Evolutionary conservation across 2,888 invertebrate genomes (phyloP), one percentile per base, ranked within the genome.

Genomic region (Drosophila colorata): DNA sequence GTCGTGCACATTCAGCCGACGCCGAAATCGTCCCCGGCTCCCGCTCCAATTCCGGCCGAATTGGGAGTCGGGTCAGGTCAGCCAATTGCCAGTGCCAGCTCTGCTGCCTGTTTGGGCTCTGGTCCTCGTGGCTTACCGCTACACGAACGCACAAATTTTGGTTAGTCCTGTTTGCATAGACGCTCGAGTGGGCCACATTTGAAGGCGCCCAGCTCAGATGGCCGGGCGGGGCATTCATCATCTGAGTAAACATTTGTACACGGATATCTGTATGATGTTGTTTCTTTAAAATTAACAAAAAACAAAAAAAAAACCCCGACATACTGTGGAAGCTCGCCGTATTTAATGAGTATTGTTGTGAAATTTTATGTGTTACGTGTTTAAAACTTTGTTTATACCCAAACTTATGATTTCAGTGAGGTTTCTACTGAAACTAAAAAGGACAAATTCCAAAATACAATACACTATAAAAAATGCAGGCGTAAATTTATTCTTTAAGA

Each of bases 231-330:
- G 25, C 52, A 55, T 48, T 68, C 70, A 66, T 85, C 63, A 79
- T 64, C 48, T 56, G 28, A n/a, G 48, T 33, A 68, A 79, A 88
- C 88, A 88, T 83, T 88, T 77, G 56, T 51, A 43, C 48, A 35
- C 13, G 31, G 13, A 16, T 46, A 52, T 35, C 11, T 37, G 25
- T 48, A 41, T n/a, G 23, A 40, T 35, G 8, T 49, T 49, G 48
- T 35, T 18, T 31, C 1, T 8, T 16, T 11, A 9, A 11, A 64
- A 66, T 41, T 52, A 35, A 51, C 46, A 43, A 31, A n/a, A 37
- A 37, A 14, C 46, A 35, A 51, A 51, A 43, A 31, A n/a, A 37
- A 37, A 14, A 16, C n/a, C 35, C 23, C 2, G 35, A 35, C 35
- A 3, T 13, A 13, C 7, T 28, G 5, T 3, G 9, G 6, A 38